These are phyloP conservation scores for Hemistola chrysoprasaria DNA, from an alignment of 2,888 invertebrate species.

Conservation along the genomic window DNA sequence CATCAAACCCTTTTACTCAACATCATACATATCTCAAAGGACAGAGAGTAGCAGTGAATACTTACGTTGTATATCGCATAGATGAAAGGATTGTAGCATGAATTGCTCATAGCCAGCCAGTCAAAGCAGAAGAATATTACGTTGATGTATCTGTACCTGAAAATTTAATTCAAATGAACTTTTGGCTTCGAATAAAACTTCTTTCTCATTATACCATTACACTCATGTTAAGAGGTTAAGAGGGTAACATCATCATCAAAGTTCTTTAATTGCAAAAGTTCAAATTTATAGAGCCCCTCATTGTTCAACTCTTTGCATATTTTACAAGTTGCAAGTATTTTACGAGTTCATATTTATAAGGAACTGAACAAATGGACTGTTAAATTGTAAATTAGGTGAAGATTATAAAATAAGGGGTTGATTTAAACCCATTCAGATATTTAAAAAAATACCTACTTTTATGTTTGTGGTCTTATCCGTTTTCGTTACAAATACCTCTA, in stretches of 20 bases:
- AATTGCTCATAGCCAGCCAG: constrained; percentile 95
- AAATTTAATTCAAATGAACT: constrained; percentile 38
- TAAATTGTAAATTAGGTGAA: too few relatives aligned
- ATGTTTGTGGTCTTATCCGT: too few relatives aligned
- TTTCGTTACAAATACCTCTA: too few relatives aligned
- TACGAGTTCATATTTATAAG: background rate
- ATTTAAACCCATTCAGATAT: too few relatives aligned
- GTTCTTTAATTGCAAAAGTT: constrained; percentile 3
- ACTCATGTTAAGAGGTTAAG: background rate
- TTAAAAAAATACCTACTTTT: too few relatives aligned
- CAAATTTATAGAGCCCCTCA: background rate
- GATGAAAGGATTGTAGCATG: constrained; percentile 95
- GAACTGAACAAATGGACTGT: background rate
- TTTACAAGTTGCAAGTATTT: background rate
- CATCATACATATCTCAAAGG: background rate
- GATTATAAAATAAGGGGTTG: too few relatives aligned
- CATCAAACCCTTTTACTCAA: too few relatives aligned
- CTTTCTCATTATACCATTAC: constrained; percentile 3
- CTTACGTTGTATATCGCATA: constrained; percentile 94
- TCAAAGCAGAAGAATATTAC: constrained; percentile 93
- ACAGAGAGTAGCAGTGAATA: constrained; percentile 22
- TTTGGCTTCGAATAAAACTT: constrained; percentile 2
- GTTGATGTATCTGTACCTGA: constrained; percentile 90
- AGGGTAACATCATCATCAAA: background rate
- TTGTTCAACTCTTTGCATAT: constrained; percentile 1